These are phyloP conservation scores for Elephas maximus DNA, from an alignment of 2,113 vertebrate species.

Conservation along the genomic window DNA sequence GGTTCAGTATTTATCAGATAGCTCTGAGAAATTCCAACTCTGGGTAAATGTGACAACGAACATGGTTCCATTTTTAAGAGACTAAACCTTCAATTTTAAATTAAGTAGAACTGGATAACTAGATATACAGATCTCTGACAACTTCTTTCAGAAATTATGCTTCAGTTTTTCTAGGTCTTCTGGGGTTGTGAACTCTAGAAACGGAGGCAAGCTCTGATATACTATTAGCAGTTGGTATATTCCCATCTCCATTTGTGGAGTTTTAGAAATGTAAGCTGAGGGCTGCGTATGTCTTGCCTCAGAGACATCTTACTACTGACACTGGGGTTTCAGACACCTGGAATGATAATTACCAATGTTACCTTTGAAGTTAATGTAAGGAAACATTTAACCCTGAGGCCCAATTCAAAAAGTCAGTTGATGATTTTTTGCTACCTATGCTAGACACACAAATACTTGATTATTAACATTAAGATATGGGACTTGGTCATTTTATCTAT, in stretches of 20 bases:
- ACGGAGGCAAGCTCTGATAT: neutral
- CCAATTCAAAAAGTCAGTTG: neutral
- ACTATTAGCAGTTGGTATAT: neutral
- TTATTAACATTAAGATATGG: neutral
- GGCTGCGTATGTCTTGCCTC: neutral
- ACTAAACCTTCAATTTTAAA: constrained; percentile 4
- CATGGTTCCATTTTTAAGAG: neutral
- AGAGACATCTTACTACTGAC: neutral
- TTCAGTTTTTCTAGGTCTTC: neutral
- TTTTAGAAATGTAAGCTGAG: neutral
- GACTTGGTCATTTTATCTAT: neutral
- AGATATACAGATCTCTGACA: neutral
- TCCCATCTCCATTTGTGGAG: neutral
- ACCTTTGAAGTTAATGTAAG: neutral
- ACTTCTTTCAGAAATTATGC: neutral
- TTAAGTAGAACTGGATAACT: neutral
- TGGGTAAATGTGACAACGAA: constrained; percentile 26
- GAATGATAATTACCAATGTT: neutral
- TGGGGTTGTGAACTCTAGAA: neutral
- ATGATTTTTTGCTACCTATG: neutral
- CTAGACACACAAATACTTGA: neutral
- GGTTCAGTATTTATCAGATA: neutral
- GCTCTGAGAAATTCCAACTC: constrained; percentile 35
- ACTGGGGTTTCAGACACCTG: neutral
- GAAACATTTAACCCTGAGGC: neutral